Percentiles rank a stretch among this genome's conserved stretches.
These are phyloP conservation scores for Baccha elongata DNA, from an alignment of 2,888 invertebrate species.

Conservation along the genomic window DNA sequence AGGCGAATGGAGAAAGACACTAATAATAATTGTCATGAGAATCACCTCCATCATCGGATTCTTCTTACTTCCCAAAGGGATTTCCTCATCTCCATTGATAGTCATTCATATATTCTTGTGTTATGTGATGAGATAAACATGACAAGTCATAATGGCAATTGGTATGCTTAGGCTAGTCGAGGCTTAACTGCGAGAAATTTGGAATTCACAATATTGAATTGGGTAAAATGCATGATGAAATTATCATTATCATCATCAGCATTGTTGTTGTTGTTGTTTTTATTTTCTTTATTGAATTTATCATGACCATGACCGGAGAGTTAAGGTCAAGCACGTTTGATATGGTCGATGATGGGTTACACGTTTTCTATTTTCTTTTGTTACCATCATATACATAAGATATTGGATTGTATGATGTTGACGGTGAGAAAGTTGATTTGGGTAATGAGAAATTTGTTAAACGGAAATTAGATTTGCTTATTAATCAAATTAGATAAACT, in stretches of 20 bases:
- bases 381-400: background rate
- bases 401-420: slow-evolving; percentile 5
- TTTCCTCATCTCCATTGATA: slow-evolving; percentile 10
- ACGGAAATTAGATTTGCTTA: background rate
- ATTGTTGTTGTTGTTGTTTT: background rate
- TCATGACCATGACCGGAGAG: slow-evolving; percentile 32
- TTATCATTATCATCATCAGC: slow-evolving; percentile 29
- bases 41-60: slow-evolving; percentile 30
- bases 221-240: slow-evolving; percentile 47
- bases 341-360: slow-evolving; percentile 24
- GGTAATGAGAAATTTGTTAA: slow-evolving; percentile 3
- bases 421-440: slow-evolving; percentile 7
- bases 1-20: slow-evolving; percentile 16
- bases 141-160: background rate
- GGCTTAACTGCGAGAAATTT: slow-evolving; percentile 1
- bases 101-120: slow-evolving; percentile 10
- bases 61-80: slow-evolving; percentile 9
- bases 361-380: slow-evolving; percentile 6
- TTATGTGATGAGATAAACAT: slow-evolving; percentile 22
- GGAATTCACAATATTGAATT: slow-evolving; percentile 37
- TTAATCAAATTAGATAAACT: too few species aligned
- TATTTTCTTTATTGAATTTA: slow-evolving; percentile 2
- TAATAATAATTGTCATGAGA: slow-evolving; percentile 49
- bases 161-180: background rate
- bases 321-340: slow-evolving; percentile 36